These are phyloP conservation scores for Neotragus moschatus DNA, from an alignment of 2,113 vertebrate species.

Conservation along the genomic window DNA sequence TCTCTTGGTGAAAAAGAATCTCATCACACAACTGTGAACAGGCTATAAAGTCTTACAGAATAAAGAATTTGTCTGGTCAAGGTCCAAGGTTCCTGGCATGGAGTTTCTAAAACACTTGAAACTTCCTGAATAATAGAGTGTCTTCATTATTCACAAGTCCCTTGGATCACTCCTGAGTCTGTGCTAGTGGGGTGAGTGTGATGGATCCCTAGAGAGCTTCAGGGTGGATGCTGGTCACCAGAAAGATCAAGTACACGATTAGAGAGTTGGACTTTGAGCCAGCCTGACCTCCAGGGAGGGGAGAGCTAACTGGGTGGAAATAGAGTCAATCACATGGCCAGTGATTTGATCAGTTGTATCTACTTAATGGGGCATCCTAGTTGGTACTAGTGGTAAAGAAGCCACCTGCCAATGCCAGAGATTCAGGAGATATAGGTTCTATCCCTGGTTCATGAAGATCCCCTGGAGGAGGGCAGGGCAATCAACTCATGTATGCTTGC, in stretches of 20 bases:
- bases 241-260: background rate
- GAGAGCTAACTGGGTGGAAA: background rate
- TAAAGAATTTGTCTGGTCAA: background rate
- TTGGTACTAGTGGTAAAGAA: background rate
- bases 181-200: background rate
- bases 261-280: background rate
- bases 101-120: background rate
- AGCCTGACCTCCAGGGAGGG: background rate
- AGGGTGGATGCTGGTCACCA: background rate
- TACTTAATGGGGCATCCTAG: background rate
- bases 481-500: background rate
- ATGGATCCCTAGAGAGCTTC: background rate
- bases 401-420: background rate
- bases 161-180: background rate
- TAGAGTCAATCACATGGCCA: background rate
- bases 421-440: background rate
- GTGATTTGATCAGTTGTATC: background rate
- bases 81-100: background rate
- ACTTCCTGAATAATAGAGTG: background rate
- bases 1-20: background rate
- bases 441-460: background rate
- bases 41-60: background rate
- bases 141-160: background rate
- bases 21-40: background rate
- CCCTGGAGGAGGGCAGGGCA: background rate